These are phyloP conservation scores for Branchinecta lindahli DNA, from an alignment of 1,140 invertebrate species.

Conservation along the genomic window DNA sequence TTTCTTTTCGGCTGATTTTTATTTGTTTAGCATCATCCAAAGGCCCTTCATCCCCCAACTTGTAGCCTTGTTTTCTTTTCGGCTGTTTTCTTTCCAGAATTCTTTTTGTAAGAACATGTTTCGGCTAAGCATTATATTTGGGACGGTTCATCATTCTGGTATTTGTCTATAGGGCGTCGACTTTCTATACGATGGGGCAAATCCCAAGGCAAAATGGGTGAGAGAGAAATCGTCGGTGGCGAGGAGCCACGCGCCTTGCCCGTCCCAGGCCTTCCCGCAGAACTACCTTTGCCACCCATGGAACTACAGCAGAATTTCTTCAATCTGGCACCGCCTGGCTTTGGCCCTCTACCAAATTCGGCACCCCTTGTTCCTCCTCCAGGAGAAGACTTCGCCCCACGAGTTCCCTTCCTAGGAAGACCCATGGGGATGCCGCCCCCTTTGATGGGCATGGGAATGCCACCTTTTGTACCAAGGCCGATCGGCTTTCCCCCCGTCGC, in stretches of 20 bases:
- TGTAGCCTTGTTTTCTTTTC: no score
- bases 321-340: conserved; percentile 41
- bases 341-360: conserved; percentile 26
- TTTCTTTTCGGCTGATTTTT: no score
- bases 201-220: conserved; percentile 48
- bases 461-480: conserved; percentile 34
- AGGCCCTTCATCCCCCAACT: no score
- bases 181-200: conserved; percentile 95
- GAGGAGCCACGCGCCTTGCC: conserved; percentile 16
- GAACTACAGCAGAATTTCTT: conserved; percentile 66
- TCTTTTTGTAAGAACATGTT: no score
- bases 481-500: conserved; percentile 20
- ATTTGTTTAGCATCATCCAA: no score
- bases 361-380: conserved; percentile 20
- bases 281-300: conserved; percentile 59
- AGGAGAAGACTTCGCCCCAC: conserved; percentile 21
- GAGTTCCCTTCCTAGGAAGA: conserved; percentile 35
- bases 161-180: conserved; percentile 43
- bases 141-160: conserved; percentile 11
- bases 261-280: conserved; percentile 30
- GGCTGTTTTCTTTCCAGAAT: no score
- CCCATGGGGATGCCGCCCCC: conserved; percentile 35
- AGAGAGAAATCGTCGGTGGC: neutral
- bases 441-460: conserved; percentile 41
- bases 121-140: no score